Base-by-base conservation (phyloP, 2,113 vertebrate species). In the Xiphias gladius region DNA sequence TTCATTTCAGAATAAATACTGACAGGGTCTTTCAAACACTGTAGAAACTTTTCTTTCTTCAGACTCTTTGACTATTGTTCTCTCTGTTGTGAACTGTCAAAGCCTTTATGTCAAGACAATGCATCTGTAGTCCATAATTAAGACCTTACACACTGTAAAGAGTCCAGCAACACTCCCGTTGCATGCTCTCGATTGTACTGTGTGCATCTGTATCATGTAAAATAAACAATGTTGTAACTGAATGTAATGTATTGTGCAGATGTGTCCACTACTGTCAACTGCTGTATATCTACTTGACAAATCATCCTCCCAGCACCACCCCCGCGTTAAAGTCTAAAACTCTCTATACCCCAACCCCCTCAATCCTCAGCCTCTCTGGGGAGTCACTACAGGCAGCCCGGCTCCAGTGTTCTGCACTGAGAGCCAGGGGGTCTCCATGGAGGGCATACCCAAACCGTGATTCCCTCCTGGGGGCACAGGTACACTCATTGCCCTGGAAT, bases 401-500 rank as follows among this genome's bases (percentile, higher is more conserved):
- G 83, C 86, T 91, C 91, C 85, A 86, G 55, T 30, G 41, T 86
- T 76, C 76, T 62, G 70, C 68, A 52, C 63, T 13, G 41, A 28
- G 48, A 86, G 67, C 54, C 73, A 70, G 88, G 86, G 58, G 80
- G 88, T 86, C 84, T 86, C 57, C 9, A 57, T 55, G 37, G 83
- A 68, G 76, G 82, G 79, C 82, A 87, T 88, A 82, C 73, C 73
- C 82, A 62, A 86, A 79, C 66, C 4, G 62, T 86, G 89, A 92
- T 43, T 88, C 71, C 57, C 80, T 83, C 63, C 79, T 28, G 74
- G 77, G 71, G 85, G 71, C 57, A 32, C 69, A 82, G 68, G 62
- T 62, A 86, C 50, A 93, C 76, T 94, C 88, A 91, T 90, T 32
- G 4, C 65, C 71, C 46, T 66, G 85, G 89, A 92, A 92, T 94